Percentiles rank a stretch among this genome's conserved stretches.
Conservation (phyloP, 2,113 vertebrate genomes). For the Alaudala cheleensis region DNA sequence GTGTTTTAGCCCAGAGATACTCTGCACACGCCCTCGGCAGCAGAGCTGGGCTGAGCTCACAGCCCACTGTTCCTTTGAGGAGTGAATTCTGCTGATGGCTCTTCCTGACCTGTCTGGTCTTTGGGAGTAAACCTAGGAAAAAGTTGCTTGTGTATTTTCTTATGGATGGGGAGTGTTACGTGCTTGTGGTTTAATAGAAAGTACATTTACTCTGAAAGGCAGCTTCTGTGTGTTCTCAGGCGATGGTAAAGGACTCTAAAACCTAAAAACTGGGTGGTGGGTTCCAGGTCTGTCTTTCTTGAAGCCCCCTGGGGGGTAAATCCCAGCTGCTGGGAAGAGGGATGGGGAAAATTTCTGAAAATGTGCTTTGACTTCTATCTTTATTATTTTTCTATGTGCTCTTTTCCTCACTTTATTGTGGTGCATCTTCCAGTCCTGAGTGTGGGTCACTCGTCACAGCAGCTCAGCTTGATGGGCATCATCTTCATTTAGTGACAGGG, state of each 20-base stretch:
- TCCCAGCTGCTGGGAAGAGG: too few relatives aligned
- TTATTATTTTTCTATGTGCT: too few relatives aligned
- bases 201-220: neutral
- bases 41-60: neutral
- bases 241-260: neutral
- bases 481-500: too few relatives aligned
- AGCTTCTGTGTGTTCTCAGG: neutral
- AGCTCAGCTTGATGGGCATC: too few relatives aligned
- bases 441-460: too few relatives aligned
- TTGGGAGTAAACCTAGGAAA: neutral
- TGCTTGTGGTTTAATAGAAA: neutral
- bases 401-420: too few relatives aligned
- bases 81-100: neutral
- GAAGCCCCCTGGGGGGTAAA: too few relatives aligned
- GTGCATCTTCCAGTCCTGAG: too few relatives aligned
- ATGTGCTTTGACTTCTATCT: too few relatives aligned
- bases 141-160: neutral
- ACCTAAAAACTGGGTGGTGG: neutral
- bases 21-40: neutral
- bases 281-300: neutral
- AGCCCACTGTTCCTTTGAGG: neutral
- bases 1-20: neutral
- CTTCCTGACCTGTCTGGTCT: neutral
- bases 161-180: fast-evolving
- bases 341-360: too few relatives aligned